These are phyloP conservation scores for Philereme transversata DNA, from an alignment of 2,888 invertebrate species.

Conservation along the genomic window DNA sequence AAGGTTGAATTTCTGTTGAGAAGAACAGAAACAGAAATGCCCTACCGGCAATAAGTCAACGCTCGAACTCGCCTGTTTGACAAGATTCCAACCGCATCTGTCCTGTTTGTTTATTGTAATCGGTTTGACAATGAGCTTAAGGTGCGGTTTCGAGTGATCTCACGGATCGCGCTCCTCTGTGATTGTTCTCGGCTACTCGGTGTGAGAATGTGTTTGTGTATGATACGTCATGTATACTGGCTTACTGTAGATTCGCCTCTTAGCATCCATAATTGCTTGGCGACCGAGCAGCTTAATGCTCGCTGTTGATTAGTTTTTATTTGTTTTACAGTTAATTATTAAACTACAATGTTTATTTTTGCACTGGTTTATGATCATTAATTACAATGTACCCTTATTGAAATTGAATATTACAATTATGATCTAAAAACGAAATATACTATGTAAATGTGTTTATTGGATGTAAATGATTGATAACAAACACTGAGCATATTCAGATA, in stretches of 20 bases:
- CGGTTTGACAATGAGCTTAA: conserved; percentile 84
- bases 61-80: conserved; percentile 84
- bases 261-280: conserved; percentile 80
- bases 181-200: conserved; percentile 76
- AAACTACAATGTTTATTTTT: conserved; percentile 15
- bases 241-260: conserved; percentile 81
- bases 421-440: no score
- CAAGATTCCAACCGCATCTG: conserved; percentile 84
- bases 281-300: conserved; percentile 74
- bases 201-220: conserved; percentile 76
- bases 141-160: conserved; percentile 84
- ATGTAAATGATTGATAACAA: neutral
- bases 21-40: conserved; percentile 67
- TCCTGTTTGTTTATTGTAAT: conserved; percentile 84
- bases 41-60: conserved; percentile 84
- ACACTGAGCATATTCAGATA: neutral
- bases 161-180: conserved; percentile 67
- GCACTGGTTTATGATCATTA: conserved; percentile 7
- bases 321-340: conserved; percentile 41
- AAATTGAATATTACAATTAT: no score
- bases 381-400: no score
- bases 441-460: neutral
- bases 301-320: conserved; percentile 66
- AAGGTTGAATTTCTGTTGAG: conserved; percentile 50
- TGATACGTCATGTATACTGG: conserved; percentile 81